A percentile compares a stretch with the other conserved stretches of the same genome.
phyloP scores from a whole-genome alignment of 1,140 invertebrate genomes.

The Pseudomyrmex flavicornis region DNA sequence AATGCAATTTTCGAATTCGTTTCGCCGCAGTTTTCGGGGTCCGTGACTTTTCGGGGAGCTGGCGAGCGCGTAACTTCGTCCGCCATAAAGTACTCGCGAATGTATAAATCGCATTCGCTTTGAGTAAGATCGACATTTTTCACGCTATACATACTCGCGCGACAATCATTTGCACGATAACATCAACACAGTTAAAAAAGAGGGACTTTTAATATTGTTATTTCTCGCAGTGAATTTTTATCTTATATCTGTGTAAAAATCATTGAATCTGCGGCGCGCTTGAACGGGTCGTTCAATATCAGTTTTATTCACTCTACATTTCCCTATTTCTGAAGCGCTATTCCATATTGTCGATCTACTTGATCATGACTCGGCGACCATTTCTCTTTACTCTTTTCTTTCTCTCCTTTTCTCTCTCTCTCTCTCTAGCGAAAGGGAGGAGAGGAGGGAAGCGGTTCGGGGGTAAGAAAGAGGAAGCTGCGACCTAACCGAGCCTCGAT shows the following conservation, averaged over 20 bases:
- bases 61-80: neutral
- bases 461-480: slow-evolving; percentile 30
- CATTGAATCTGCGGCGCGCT: neutral
- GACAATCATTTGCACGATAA: neutral
- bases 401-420: neutral
- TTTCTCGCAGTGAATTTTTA: slow-evolving; percentile 12
- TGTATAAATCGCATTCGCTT: neutral
- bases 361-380: neutral
- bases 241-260: neutral
- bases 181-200: neutral
- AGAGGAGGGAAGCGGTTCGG: neutral
- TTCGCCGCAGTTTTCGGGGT: slow-evolving; percentile 40
- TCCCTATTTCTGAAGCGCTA: slow-evolving; percentile 2
- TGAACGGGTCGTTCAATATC: slow-evolving; percentile 11
- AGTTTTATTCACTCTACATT: slow-evolving; percentile 29
- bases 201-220: neutral
- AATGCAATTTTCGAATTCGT: slow-evolving; percentile 77
- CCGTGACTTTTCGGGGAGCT: slow-evolving; percentile 19
- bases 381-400: slow-evolving; percentile 2
- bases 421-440: neutral
- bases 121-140: neutral
- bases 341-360: neutral
- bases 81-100: neutral
- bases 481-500: slow-evolving; percentile 31
- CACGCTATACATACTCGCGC: neutral